Base-by-base conservation (phyloP, 2,113 vertebrate species). In the Paratilapia polleni region DNA sequence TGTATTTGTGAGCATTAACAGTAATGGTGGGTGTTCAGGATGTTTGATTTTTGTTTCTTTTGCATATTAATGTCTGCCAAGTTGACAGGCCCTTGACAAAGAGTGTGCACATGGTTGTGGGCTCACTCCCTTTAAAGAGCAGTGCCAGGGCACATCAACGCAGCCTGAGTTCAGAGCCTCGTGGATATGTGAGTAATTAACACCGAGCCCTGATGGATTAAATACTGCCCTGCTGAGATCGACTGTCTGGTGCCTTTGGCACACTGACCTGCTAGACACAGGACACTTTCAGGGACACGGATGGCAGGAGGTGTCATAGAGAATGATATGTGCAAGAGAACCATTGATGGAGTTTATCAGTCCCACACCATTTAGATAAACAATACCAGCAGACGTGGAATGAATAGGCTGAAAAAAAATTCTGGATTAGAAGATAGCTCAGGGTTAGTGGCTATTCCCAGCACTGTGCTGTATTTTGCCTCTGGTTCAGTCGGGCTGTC, bases 141-240 rank as follows among this genome's bases (percentile, higher is more conserved):
- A 49, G 60, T 60, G 86, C 75, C 73, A 89, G 68, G 83, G 17
- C 56, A 1, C 20, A 17, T 85, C 82, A 84, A 20, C 73, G 82
- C 43, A 64, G 82, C 66, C 60, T 77, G 82, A 66, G 81, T 78
- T 78, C 60, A 78, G 77, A 80, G 79, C 83, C 74, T 70, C 47
- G 36, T 87, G 85, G 86, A 83, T 77, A 79, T 85, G 76, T 66
- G 85, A 91, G 91, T 92, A 90, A 93, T 93, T 94, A 94, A 92
- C 87, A 80, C 80, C 64, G 84, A 89, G 83, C 78, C 86, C 87
- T 91, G 87, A 89, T 91, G 85, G 90, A 93, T 91, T 90, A 89
- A 93, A 89, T 22, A 54, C 31, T 13, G 78, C 63, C 84, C 89
- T 61, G 83, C 85, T 81, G 89, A 87, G 93, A 88, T 56, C 17